Base-by-base conservation (phyloP, 2,113 vertebrate genomes). In the Sterrhoptilus dennistouni region DNA sequence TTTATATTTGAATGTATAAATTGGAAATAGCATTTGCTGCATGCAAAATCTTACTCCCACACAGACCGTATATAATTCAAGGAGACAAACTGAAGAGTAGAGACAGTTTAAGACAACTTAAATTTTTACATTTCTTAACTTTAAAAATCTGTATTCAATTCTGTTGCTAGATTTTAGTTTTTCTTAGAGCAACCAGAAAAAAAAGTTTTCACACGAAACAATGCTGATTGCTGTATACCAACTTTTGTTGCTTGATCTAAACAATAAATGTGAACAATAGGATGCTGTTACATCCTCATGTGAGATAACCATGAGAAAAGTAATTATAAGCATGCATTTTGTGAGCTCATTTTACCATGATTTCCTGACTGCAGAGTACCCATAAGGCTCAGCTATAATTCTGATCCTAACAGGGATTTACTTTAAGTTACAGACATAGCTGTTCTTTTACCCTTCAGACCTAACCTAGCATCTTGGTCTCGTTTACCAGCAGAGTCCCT, bases 141-240 rank as follows among this genome's bases (percentile, higher is more conserved):
- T 87, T 18, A 75, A 77, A 93, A 49, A 65, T n/a, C 3, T 68
- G 12, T 28, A 52, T 49, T 85, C 16, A 23, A 19, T 78, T 91
- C 56, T 74, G 20, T 69, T 83, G 42, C 4, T 89, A 49, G 35
- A 91, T 83, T 87, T 69, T 74, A 4, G 0, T 49, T 83, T 89
- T 71, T 36, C 18, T 54, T 52, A 71, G 14, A 78, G 27, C 20
- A 91, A 88, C 17, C 19, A 66, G 57, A 86, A 15, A 8, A 59
- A 24, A 52, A 42, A 7, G 22, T 6, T 44, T 23, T 49, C 40
- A 65, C 25, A 35, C 0, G 0, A 45, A 90, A 72, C 49, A 72
- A 71, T 29, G 42, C 38, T 64, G 22, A 76, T 35, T 72, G 31
- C n/a, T 31, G 7, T 29, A 59, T 2, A 1, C 19, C 66, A 88